A percentile compares a stretch with the other conserved stretches of the same genome.
phyloP scores from a whole-genome alignment of 2,888 invertebrate species.

The Drosophila greeni region DNA sequence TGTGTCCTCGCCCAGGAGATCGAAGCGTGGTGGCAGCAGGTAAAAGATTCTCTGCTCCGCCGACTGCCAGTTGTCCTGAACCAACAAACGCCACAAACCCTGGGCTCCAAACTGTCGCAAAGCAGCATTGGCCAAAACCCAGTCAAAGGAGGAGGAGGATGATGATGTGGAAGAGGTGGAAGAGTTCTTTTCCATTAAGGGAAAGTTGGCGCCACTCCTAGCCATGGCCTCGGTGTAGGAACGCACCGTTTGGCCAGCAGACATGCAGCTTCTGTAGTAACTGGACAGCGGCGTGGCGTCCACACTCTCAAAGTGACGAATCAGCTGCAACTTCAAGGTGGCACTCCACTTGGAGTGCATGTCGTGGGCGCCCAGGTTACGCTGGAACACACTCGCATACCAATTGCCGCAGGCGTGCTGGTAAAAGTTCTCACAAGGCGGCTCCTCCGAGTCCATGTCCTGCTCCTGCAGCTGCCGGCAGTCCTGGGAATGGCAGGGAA shows the following conservation, averaged over 20 bases:
- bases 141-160: conserved; percentile 53
- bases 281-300: conserved; percentile 10
- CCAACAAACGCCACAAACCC: conserved; percentile 64
- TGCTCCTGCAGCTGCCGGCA: conserved; percentile 32
- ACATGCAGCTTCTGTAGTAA: conserved; percentile 68
- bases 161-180: not conserved
- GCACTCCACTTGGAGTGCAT: conserved; percentile 61
- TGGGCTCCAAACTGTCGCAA: conserved; percentile 70
- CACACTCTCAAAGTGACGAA: conserved; percentile 55
- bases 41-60: conserved; percentile 71
- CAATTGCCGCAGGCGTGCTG: conserved; percentile 92
- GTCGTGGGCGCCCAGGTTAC: conserved; percentile 63
- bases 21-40: conserved; percentile 65
- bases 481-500: conserved; percentile 1
- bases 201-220: conserved; percentile 58
- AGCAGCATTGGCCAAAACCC: conserved; percentile 66
- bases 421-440: conserved; percentile 90
- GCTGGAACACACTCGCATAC: conserved; percentile 75
- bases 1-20: conserved; percentile 52
- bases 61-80: conserved; percentile 75
- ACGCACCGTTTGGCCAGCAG: conserved; percentile 46
- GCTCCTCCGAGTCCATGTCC: conserved; percentile 76
- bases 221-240: conserved; percentile 61
- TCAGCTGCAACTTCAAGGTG: conserved; percentile 59
- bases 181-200: conserved; percentile 57